These are phyloP conservation scores for Paratilapia polleni DNA, from an alignment of 2,113 vertebrate species.

Conservation along the genomic window DNA sequence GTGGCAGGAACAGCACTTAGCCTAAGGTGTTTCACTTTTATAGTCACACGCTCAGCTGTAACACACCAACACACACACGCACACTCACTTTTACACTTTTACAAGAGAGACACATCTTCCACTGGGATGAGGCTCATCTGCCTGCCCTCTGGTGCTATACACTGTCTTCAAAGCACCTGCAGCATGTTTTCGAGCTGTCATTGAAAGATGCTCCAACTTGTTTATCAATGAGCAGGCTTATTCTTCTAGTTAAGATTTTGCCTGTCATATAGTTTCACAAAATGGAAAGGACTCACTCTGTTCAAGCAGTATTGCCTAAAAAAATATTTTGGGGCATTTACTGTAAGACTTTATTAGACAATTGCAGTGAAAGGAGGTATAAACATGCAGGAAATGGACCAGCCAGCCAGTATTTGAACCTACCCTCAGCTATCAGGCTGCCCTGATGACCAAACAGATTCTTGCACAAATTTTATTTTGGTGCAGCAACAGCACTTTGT, in stretches of 20 bases:
- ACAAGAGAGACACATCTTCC: conserved; percentile 53
- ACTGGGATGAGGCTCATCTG: conserved; percentile 74
- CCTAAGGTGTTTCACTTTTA: conserved; percentile 82
- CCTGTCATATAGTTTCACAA: conserved; percentile 18
- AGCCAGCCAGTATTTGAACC: not conserved
- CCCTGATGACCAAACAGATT: not conserved
- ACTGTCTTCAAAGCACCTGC: conserved; percentile 76
- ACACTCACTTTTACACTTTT: conserved; percentile 26
- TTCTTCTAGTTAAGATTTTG: conserved; percentile 20
- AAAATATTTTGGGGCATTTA: not conserved
- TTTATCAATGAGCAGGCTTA: conserved; percentile 57
- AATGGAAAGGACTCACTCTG: not conserved
- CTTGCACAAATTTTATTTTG: not conserved
- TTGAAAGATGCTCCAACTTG: conserved; percentile 57
- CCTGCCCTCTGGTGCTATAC: conserved; percentile 80
- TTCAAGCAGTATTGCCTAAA: not conserved
- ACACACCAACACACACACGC: conserved; percentile 35
- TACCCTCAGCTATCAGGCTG: not conserved
- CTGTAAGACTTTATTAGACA: not conserved
- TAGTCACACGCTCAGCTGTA: conserved; percentile 69
- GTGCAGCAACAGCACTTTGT: not conserved
- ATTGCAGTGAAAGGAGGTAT: not conserved
- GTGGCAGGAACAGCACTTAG: conserved; percentile 83
- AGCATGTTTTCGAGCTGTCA: conserved; percentile 75
- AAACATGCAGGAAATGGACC: not conserved